Conservation (phyloP, 1,140 invertebrate species). For the Ceratina australensis region DNA sequence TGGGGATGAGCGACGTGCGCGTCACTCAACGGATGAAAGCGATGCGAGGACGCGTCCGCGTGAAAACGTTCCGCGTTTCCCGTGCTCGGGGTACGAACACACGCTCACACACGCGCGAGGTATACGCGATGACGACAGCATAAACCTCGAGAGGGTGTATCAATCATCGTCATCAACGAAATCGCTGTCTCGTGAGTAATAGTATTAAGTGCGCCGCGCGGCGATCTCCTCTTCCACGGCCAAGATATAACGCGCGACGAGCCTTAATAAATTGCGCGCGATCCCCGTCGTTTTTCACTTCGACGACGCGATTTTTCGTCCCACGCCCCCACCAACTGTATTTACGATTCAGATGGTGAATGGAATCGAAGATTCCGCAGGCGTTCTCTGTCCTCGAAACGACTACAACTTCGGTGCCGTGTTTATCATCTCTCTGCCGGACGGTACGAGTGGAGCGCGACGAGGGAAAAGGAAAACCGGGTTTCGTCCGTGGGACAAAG, state of each 20-base stretch:
- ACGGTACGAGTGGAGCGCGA: slow-evolving; percentile 38
- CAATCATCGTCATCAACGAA: slow-evolving; percentile 36
- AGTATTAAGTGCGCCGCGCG: slow-evolving; percentile 5
- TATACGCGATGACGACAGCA: slow-evolving; percentile 20
- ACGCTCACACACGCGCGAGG: neutral
- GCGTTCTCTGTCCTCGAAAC: neutral
- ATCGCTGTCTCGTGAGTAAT: slow-evolving; percentile 35
- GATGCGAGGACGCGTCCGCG: neutral
- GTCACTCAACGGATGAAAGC: slow-evolving; percentile 1
- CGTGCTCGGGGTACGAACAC: no score
- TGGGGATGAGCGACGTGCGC: neutral
- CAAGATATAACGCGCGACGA: neutral
- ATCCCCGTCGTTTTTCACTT: slow-evolving; percentile 15
- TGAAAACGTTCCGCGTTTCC: slow-evolving; percentile 5
- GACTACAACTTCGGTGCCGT: neutral
- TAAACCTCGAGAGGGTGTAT: slow-evolving; percentile 5
- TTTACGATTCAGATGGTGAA: slow-evolving; percentile 51
- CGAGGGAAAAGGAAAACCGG: slow-evolving; percentile 35
- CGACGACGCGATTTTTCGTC: slow-evolving; percentile 27
- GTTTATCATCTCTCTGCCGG: slow-evolving; percentile 27
- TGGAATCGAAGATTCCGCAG: slow-evolving; percentile 48
- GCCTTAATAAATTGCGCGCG: slow-evolving; percentile 18
- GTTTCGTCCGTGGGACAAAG: slow-evolving; percentile 31
- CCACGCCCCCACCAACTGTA: neutral
- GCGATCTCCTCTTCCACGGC: slow-evolving; percentile 14